Evolutionary conservation across 2,113 vertebrate species (phyloP), one percentile per base, ranked within the genome.

Genomic region (Galemys pyrenaicus): DNA sequence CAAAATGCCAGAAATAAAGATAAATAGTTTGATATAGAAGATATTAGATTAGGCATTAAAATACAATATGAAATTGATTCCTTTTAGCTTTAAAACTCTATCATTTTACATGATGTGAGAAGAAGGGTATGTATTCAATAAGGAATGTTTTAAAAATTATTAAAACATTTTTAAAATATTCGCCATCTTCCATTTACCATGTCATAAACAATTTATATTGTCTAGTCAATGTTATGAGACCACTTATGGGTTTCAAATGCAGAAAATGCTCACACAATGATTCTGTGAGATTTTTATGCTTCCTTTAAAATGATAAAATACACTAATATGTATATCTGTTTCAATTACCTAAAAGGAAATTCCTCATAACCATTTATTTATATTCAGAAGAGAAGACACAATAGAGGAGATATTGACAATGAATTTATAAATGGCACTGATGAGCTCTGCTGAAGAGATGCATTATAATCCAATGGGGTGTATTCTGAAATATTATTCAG

Each of bases 221-320:
- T 73, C 65, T 87, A 54, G n/a, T 87, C 94, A 88, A 81, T 17
- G 32, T 90, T 83, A 87, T 19, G 82, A 88, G 16, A 78, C 67
- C 65, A 94, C n/a, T 81, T 95, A 94, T 39, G 37, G 35, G 39
- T 74, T 56, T 88, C 39, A 96, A 92, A 91, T 56, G 68, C 60
- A 92, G 67, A 95, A 83, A 96, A 95, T 92, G 67, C 81, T 24
- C 49, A 46, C 75, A 70, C 74, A 87, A 77, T 60, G 75, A 91
- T 85, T 88, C 71, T 89, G 73, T 92, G 81, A 91, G 35, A 74
- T 75, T 92, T 96, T 96, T 92, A 95, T 85, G 51, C 60, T 83
- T 84, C 49, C 39, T 91, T 83, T 62, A 78, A 83, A 85, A 56
- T 82, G 49, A 74, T 94, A 88, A 95, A 92, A 44, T 68, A 95